Conservation (phyloP, 2,888 invertebrate genomes). For the Conistra vaccinii region DNA sequence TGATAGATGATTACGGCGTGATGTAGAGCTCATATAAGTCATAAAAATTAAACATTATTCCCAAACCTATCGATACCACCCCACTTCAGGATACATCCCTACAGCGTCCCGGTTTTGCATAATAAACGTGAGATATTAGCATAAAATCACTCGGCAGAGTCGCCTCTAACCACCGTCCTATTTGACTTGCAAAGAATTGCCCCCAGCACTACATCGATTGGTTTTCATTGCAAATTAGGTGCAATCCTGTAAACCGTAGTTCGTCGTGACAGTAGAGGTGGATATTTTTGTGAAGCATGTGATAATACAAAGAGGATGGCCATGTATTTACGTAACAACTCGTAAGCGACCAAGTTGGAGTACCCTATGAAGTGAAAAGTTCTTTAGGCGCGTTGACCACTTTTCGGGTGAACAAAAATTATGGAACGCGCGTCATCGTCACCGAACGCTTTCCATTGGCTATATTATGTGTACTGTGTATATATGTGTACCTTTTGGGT, state of each 20-base stretch:
- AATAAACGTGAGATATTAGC: slow-evolving; percentile 86
- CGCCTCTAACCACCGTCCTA: slow-evolving; percentile 80
- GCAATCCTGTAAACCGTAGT: slow-evolving; percentile 51
- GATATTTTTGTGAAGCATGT: slow-evolving; percentile 1
- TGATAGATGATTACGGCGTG: not conserved
- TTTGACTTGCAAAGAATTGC: slow-evolving; percentile 88
- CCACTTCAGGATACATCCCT: slow-evolving; percentile 60
- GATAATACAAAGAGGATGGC: not conserved
- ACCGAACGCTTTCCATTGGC: too few relatives aligned
- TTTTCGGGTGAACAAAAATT: too few relatives aligned
- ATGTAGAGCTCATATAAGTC: not conserved
- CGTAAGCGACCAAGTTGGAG: not conserved
- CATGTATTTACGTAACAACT: not conserved
- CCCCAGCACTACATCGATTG: slow-evolving; percentile 72
- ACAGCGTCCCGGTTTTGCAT: slow-evolving; percentile 80
- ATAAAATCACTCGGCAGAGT: slow-evolving; percentile 83
- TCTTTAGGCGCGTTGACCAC: too few relatives aligned
- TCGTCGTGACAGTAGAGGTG: slow-evolving; percentile 17
- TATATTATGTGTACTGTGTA: too few relatives aligned
- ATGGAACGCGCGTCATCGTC: too few relatives aligned
- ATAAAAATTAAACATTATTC: not conserved
- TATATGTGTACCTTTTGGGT: too few relatives aligned
- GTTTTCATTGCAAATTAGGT: slow-evolving; percentile 74
- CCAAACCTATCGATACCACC: slow-evolving; percentile 33
- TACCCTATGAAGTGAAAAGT: too few relatives aligned